Evolutionary conservation across 2,113 vertebrate genomes (phyloP).

Genomic region (Pterophyllum scalare): DNA sequence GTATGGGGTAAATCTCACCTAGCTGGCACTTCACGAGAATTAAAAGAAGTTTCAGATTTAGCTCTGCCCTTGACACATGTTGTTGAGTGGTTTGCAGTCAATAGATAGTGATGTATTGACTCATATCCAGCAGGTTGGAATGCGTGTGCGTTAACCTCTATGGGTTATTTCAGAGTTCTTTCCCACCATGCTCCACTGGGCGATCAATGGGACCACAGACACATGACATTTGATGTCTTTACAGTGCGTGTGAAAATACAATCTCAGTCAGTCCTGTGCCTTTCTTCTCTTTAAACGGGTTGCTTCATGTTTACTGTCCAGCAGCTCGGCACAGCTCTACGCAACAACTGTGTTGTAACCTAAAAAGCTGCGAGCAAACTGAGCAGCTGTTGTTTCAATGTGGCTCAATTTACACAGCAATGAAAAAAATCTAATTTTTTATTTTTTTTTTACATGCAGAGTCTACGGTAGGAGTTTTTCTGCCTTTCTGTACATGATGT

Average conservation of each 20-base stretch:
- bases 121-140: constrained; percentile 34
- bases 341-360: constrained; percentile 45
- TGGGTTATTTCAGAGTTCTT: constrained; percentile 18
- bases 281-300: constrained; percentile 22
- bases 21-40: background rate
- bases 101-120: constrained; percentile 35
- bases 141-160: constrained; percentile 51
- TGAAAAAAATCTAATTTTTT: background rate
- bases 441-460: background rate
- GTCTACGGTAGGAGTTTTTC: background rate
- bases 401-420: constrained; percentile 28
- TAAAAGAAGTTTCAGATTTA: background rate
- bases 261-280: background rate
- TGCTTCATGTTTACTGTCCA: constrained; percentile 8
- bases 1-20: background rate
- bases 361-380: constrained; percentile 38
- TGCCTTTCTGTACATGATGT: constrained; percentile 13
- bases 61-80: constrained; percentile 1
- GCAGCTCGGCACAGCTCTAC: background rate
- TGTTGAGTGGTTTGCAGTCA: constrained; percentile 12
- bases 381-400: constrained; percentile 52
- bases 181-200: constrained; percentile 48
- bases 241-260: background rate
- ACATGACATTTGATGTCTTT: constrained; percentile 56
- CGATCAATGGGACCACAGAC: constrained; percentile 46